phyloP scores from a whole-genome alignment of 2,113 vertebrate genomes.

The Nymphicus hollandicus region DNA sequence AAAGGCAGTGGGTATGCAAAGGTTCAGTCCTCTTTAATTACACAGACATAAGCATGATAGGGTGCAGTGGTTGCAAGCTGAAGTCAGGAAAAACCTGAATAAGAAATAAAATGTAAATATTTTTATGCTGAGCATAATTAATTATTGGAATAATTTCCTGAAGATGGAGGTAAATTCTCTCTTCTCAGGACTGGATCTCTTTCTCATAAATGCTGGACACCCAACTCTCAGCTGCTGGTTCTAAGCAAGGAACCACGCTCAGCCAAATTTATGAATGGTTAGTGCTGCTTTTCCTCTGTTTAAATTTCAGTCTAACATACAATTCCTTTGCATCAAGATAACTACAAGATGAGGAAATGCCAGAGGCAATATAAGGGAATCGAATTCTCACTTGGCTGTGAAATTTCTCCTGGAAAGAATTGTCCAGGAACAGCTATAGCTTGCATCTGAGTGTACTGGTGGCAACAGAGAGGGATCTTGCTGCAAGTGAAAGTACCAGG shows the following conservation, averaged over 20 bases:
- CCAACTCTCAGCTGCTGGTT: not conserved
- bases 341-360: not conserved
- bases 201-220: not conserved
- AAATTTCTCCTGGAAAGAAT: not conserved
- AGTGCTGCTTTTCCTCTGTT: not conserved
- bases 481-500: not conserved
- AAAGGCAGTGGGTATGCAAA: not conserved
- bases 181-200: not conserved
- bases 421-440: not conserved
- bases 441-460: not conserved
- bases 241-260: not conserved
- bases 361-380: not conserved
- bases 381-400: not conserved
- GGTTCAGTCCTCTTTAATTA: not conserved
- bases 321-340: not conserved
- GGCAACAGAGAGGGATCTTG: not conserved
- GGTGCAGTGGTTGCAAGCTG: not conserved
- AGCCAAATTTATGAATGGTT: not conserved
- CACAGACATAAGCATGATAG: not conserved
- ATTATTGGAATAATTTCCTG: not conserved
- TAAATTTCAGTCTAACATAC: not conserved
- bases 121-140: not conserved
- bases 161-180: not conserved
- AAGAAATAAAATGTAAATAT: not conserved
- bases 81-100: conserved; percentile 15